Evolutionary conservation across 1,140 invertebrate species (phyloP), one percentile per base, ranked within the genome.

Genomic region (Drosophila funebris): DNA sequence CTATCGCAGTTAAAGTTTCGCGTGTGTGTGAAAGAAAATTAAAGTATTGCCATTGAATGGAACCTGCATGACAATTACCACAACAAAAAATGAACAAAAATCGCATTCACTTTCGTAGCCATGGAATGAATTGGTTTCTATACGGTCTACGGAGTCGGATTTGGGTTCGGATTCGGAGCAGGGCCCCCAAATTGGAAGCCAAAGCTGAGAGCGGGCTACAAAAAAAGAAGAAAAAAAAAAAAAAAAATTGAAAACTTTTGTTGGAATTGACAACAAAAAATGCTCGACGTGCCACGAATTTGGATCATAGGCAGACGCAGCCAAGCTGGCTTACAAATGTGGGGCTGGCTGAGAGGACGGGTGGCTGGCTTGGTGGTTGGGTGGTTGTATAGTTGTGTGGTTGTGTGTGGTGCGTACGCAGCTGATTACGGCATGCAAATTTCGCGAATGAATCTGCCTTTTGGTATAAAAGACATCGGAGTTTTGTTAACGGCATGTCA

Each of bases 401-500:
- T 13, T 1, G 53, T 56, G 16, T 54, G 16, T n/a, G 43, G 43
- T 24, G 20, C 43, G 16, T 43, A 43, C n/a, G 4, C 37, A 14
- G 37, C 14, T 39, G 16, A 54, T 37, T 18, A 53, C 52, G 14
- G 29, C 29, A 83, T 85, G 81, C 81, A 82, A 87, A 87, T 88
- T 83, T 88, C 24, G 83, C 83, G 11, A 76, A 78, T 72, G 72
- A 64, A 76, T 74, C 61, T 58, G 29, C 22, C 22, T 44, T 56
- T n/a, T 53, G 29, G 83, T 91, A 91, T 91, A 91, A 91, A 91
- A 91, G 85, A 67, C 71, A 46, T 53, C 57, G 63, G 31, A n/a
- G 60, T 77, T 90, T 81, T 90, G 79, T 67, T 68, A 67, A 85
- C 53, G 57, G 79, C 56, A 92, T 90, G 90, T 92, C 91, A 92